phyloP scores from a whole-genome alignment of 1,140 invertebrate species.

The Aplysia californica region DNA sequence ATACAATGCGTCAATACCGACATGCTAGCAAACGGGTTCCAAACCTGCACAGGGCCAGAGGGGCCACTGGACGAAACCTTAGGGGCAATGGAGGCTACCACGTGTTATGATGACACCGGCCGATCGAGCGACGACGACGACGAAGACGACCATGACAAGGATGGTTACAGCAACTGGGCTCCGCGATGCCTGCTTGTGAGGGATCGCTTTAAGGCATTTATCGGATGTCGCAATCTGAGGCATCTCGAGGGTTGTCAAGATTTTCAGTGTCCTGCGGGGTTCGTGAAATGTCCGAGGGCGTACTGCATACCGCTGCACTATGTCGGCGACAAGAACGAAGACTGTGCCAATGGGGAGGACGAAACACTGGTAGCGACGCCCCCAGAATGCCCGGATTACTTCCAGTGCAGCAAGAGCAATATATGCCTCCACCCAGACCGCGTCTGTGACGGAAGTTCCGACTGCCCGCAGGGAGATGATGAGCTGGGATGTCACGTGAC shows the following conservation, averaged over 20 bases:
- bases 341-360: constrained; percentile 7
- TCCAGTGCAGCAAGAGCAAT: not conserved
- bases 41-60: not conserved
- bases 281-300: not conserved
- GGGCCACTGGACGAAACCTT: constrained; percentile 3
- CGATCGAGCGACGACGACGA: too few relatives aligned
- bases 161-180: constrained; percentile 22
- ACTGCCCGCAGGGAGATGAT: constrained; percentile 5
- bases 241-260: not conserved
- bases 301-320: constrained; percentile 8
- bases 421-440: not conserved
- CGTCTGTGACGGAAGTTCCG: not conserved
- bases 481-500: not conserved
- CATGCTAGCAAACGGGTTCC: not conserved
- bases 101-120: not conserved
- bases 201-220: not conserved
- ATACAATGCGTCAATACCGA: not conserved
- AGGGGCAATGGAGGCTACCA: not conserved
- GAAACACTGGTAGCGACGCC: not conserved
- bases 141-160: not conserved
- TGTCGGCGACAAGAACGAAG: not conserved
- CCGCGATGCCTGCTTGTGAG: constrained; percentile 2
- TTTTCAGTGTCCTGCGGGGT: not conserved
- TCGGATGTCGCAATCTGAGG: constrained; percentile 2
- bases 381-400: not conserved